Conservation (phyloP, 2,113 vertebrate genomes). For the Dipodomys ordii region DNA sequence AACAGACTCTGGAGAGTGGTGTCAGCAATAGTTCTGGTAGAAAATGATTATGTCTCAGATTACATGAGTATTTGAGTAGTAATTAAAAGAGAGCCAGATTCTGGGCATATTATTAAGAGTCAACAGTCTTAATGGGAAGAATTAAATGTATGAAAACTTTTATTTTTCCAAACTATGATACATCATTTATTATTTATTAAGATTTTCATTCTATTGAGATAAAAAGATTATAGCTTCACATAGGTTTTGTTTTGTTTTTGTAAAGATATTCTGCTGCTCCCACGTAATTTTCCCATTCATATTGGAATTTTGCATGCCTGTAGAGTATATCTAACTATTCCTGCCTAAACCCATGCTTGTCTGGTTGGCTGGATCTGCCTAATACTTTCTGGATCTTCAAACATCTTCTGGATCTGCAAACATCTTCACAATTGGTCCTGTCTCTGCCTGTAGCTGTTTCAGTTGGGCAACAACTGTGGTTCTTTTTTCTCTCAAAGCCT, state of each 20-base stretch:
- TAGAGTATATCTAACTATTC: slow-evolving; percentile 98
- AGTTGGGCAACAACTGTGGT: slow-evolving; percentile 96
- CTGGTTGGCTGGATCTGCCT: slow-evolving; percentile 98
- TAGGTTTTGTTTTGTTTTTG: slow-evolving; percentile 11
- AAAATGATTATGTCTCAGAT: too few species aligned
- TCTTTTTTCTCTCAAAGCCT: slow-evolving; percentile 97
- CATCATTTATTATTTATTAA: not conserved
- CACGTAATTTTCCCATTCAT: slow-evolving; percentile 99
- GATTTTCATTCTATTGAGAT: slow-evolving; percentile 9
- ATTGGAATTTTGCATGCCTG: slow-evolving; percentile 99
- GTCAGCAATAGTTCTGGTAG: too few species aligned
- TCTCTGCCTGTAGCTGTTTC: slow-evolving; percentile 97
- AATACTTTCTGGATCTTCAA: slow-evolving; percentile 94
- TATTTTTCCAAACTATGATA: not conserved
- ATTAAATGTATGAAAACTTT: not conserved
- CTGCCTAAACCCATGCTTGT: slow-evolving; percentile 98
- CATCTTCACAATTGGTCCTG: slow-evolving; percentile 98
- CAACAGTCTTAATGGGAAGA: too few species aligned
- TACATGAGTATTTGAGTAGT: too few species aligned
- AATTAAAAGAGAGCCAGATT: too few species aligned
- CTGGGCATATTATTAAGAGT: too few species aligned
- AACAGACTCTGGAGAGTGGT: too few species aligned
- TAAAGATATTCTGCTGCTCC: slow-evolving; percentile 98
- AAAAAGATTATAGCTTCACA: slow-evolving; percentile 9
- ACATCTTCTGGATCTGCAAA: slow-evolving; percentile 86